These are phyloP conservation scores for Thyatira batis DNA, from an alignment of 2,888 invertebrate species.

Conservation along the genomic window DNA sequence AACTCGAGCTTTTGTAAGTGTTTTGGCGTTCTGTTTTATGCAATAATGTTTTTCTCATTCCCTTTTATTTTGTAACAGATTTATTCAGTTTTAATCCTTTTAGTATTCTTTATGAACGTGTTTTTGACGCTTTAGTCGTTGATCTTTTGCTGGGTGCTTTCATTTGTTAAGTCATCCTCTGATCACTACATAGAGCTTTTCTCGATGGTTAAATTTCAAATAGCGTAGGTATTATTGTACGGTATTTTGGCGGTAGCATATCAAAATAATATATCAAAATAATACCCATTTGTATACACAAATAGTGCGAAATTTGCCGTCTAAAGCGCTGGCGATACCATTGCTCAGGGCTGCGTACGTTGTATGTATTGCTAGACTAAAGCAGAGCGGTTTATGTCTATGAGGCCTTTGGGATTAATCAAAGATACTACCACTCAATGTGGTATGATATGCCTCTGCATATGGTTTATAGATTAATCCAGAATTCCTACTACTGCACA, in stretches of 20 bases:
- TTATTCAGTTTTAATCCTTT: too few species aligned
- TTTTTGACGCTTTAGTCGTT: background rate
- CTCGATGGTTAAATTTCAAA: background rate
- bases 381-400: conserved; percentile 4
- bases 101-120: too few species aligned
- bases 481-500: background rate
- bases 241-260: background rate
- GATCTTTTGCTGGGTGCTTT: too few species aligned
- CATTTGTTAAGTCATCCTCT: too few species aligned
- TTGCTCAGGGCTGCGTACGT: background rate
- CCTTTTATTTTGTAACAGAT: too few species aligned
- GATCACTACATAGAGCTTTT: too few species aligned
- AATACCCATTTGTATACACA: background rate
- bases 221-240: background rate
- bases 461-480: background rate
- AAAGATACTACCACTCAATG: background rate
- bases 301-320: background rate
- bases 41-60: too few species aligned
- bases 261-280: background rate
- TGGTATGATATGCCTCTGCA: background rate
- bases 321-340: background rate
- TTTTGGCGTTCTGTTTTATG: background rate
- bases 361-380: background rate
- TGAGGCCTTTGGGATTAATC: background rate
- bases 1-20: background rate